Evolutionary conservation across 2,113 vertebrate genomes (phyloP), one percentile per base, ranked within the genome.

Genomic region (Tragelaphus buxtoni): DNA sequence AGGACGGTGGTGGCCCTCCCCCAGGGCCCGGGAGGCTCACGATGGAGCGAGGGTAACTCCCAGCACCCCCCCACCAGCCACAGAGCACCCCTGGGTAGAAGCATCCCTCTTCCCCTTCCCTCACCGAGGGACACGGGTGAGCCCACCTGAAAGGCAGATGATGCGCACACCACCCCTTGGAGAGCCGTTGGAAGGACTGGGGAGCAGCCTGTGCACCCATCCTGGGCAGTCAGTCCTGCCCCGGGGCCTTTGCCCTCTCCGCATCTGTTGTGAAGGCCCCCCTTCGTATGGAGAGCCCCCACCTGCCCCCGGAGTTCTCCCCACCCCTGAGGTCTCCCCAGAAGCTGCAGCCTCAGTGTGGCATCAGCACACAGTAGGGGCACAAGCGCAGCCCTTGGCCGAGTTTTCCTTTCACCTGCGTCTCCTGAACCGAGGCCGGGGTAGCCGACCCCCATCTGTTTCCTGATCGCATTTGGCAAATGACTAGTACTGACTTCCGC

Each of bases 401-500:
- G 0, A 22, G 56, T 16, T 61, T 39, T 56, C 4, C 5, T 22
- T 8, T n/a, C 47, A 2, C 18, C 22, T 0, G 1, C 0, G 2
- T 14, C 49, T 58, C 49, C 35, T 0, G n/a, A 42, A 47, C 3
- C 0, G 9, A 4, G 32, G 53, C 35, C 0, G 3, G 63, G 24
- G 20, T 17, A 16, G 81, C 53, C 74, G 9, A 51, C 30, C 63
- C 17, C 56, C 32, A 9, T 55, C 69, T 7, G 3, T 39, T 80
- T 42, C 42, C 60, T 74, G 83, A 92, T 81, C 56, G 47, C 53
- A 85, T 96, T 97, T 42, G 96, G 80, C 97, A 98, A 96, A 97
- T 91, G 94, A 93, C 90, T 79, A 35, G 47, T 94, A 93, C 90
- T 0, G 97, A 96, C 98, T 98, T 95, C 97, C 76, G 93, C 91